phyloP scores from a whole-genome alignment of 1,140 invertebrate genomes.

The Caenorhabditis brenneri region DNA sequence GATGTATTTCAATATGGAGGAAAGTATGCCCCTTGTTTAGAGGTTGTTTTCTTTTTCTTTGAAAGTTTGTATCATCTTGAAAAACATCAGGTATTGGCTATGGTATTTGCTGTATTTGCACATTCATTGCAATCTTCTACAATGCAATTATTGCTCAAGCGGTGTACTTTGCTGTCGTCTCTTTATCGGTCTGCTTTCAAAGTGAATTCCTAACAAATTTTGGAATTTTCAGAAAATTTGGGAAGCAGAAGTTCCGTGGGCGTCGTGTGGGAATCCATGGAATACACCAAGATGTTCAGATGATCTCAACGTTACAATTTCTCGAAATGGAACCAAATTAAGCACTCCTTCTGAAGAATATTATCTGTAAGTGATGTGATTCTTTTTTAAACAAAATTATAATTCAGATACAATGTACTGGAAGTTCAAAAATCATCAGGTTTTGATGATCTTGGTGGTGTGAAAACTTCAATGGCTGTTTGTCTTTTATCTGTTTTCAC shows the following conservation, averaged over 20 bases:
- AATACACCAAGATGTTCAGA: conserved; percentile 81
- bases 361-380: conserved; percentile 51
- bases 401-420: conserved; percentile 79
- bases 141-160: conserved; percentile 98
- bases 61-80: no score
- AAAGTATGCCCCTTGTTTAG: conserved; percentile 93
- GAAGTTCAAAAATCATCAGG: conserved; percentile 84
- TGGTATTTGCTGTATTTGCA: conserved; percentile 91
- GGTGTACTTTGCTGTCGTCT: conserved; percentile 83
- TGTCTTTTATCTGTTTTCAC: conserved; percentile 75
- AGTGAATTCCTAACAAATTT: conserved; percentile 58
- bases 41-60: conserved; percentile 81
- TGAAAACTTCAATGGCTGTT: conserved; percentile 71
- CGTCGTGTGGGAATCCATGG: conserved; percentile 87
- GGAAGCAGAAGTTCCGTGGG: conserved; percentile 83
- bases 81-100: conserved; percentile 81
- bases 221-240: conserved; percentile 49
- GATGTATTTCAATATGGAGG: conserved; percentile 90
- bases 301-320: conserved; percentile 75
- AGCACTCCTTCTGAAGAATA: conserved; percentile 72
- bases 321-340: conserved; percentile 54
- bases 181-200: conserved; percentile 67
- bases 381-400: conserved; percentile 75
- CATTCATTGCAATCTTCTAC: conserved; percentile 98
- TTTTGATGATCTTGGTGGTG: conserved; percentile 83